Conservation (phyloP, 2,113 vertebrate species). For the Anoura caudifer region DNA sequence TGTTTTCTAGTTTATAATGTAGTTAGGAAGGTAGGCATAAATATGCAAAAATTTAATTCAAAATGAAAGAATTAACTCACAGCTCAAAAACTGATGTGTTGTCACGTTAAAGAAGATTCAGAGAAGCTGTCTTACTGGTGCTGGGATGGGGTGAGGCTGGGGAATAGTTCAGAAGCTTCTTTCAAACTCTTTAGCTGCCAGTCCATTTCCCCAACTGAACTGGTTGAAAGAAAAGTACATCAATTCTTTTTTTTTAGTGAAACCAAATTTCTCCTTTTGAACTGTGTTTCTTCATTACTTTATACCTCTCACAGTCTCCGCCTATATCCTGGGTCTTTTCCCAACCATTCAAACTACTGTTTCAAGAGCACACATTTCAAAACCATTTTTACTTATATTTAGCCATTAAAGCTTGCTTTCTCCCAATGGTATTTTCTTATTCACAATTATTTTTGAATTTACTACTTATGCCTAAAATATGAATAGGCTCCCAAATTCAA, state of each 20-base stretch:
- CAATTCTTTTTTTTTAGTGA: neutral
- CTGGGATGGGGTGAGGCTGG: neutral
- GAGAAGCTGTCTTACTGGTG: neutral
- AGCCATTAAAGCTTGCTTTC: neutral
- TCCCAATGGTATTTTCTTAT: neutral
- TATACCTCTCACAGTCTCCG: neutral
- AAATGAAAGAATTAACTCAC: neutral
- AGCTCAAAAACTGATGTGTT: neutral
- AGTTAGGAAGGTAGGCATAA: neutral
- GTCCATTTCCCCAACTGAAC: neutral
- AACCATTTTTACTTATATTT: neutral
- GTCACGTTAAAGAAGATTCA: neutral
- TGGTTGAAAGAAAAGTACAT: neutral
- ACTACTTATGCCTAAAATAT: neutral
- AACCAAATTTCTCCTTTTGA: neutral
- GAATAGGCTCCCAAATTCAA: neutral
- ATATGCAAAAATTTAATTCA: neutral
- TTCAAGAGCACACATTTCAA: neutral
- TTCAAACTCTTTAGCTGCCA: neutral
- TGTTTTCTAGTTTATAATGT: neutral
- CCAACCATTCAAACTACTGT: neutral
- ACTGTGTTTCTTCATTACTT: neutral
- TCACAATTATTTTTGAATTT: neutral
- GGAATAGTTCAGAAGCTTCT: neutral
- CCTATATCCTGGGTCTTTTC: neutral